Conservation (phyloP, 2,113 vertebrate species). For the Arenaria interpres region DNA sequence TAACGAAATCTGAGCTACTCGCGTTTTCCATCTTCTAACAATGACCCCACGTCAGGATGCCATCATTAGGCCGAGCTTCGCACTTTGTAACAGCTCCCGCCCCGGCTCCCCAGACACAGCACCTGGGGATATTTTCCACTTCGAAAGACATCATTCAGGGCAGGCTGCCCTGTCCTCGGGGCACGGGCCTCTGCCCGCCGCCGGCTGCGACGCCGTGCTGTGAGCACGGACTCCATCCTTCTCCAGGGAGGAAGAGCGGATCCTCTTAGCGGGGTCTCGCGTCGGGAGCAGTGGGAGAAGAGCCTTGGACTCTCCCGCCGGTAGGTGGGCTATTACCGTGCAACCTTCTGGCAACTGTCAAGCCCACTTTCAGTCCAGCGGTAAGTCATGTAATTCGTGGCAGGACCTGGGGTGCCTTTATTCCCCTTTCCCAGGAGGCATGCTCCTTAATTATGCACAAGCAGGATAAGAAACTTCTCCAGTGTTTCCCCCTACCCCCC, state of each 20-base stretch:
- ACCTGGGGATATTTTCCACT: conserved; percentile 25
- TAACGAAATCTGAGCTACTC: conserved; percentile 54
- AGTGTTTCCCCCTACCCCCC: conserved; percentile 29
- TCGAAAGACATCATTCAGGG: not conserved
- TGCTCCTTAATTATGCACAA: conserved; percentile 61
- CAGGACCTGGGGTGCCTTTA: conserved; percentile 70
- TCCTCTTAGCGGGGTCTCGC: not conserved
- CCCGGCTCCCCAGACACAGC: not conserved
- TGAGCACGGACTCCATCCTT: not conserved
- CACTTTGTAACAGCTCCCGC: not conserved
- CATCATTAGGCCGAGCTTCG: conserved; percentile 66
- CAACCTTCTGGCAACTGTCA: conserved; percentile 76
- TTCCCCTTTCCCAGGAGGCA: conserved; percentile 67
- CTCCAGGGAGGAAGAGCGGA: not conserved
- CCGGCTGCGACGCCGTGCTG: not conserved
- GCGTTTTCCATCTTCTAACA: conserved; percentile 57
- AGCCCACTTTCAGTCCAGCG: conserved; percentile 71
- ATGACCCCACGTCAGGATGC: conserved; percentile 63
- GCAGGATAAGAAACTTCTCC: conserved; percentile 45
- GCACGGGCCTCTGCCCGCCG: not conserved
- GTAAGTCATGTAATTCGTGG: conserved; percentile 72
- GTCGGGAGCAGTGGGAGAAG: not conserved
- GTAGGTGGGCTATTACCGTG: conserved; percentile 61
- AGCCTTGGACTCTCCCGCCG: not conserved
- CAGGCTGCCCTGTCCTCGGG: conserved; percentile 3